Conservation (phyloP, 1,140 invertebrate genomes). For the Aphelinus atriplicis region DNA sequence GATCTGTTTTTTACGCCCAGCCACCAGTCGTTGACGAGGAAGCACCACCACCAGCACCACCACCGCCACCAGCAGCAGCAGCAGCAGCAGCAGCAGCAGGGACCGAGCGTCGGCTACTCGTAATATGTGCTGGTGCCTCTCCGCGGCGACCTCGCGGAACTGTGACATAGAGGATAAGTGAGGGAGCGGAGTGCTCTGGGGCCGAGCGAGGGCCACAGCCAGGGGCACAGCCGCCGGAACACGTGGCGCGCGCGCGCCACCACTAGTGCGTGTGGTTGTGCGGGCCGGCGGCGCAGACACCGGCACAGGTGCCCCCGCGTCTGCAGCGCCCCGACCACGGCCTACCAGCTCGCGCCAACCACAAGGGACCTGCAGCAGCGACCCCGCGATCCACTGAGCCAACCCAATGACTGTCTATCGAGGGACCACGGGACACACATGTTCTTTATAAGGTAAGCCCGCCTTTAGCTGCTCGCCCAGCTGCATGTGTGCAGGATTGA, state of each 20-base stretch:
- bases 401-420: constrained; percentile 63
- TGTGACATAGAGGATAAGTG: constrained; percentile 39
- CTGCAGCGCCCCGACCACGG: constrained; percentile 14
- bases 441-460: constrained; percentile 62
- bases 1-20: no score
- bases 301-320: constrained; percentile 31
- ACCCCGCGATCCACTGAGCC: constrained; percentile 49
- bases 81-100: constrained; percentile 1
- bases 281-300: constrained; percentile 35
- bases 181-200: not conserved
- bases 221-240: constrained; percentile 23
- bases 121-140: constrained; percentile 30
- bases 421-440: constrained; percentile 64
- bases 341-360: constrained; percentile 5
- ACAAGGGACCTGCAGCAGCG: constrained; percentile 39
- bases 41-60: no score
- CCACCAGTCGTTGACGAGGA: no score
- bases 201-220: not conserved
- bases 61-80: no score
- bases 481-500: no score
- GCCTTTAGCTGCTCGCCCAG: no score
- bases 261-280: constrained; percentile 41
- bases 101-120: constrained; percentile 12
- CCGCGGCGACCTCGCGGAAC: constrained; percentile 26
- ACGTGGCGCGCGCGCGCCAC: constrained; percentile 31